Percentiles rank a stretch among this genome's conserved stretches.
Conservation (phyloP, 2,888 invertebrate genomes). For the Standfussiana lucernea region DNA sequence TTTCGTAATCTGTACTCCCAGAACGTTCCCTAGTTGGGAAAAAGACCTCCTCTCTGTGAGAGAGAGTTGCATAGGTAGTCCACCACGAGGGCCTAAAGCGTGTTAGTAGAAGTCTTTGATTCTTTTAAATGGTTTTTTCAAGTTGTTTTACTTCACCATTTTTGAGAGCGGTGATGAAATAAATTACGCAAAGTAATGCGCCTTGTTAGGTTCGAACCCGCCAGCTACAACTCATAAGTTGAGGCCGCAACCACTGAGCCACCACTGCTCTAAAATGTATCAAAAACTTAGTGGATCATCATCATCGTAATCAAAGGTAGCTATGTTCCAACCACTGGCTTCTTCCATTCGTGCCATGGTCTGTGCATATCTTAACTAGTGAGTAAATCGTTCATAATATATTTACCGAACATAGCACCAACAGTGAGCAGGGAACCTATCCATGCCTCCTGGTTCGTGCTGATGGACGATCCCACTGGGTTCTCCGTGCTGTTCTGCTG, state of each 20-base stretch:
- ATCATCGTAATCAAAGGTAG: background rate
- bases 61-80: no score
- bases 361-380: background rate
- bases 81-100: no score
- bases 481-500: conserved; percentile 78
- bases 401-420: conserved; percentile 90
- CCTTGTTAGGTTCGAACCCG: background rate
- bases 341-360: background rate
- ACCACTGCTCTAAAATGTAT: background rate
- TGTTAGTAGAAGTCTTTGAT: no score
- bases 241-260: background rate
- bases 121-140: background rate
- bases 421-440: conserved; percentile 91
- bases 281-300: background rate
- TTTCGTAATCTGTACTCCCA: no score
- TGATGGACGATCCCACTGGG: conserved; percentile 82
- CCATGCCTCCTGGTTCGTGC: conserved; percentile 90
- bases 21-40: no score
- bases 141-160: background rate
- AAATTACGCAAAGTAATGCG: background rate
- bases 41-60: no score
- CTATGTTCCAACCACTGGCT: no score
- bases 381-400: background rate
- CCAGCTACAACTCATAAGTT: background rate
- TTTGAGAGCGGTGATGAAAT: background rate